Evolutionary conservation across 2,797 vertebrate species (phyloP).

Genomic region (Oophaga sylvatica): DNA sequence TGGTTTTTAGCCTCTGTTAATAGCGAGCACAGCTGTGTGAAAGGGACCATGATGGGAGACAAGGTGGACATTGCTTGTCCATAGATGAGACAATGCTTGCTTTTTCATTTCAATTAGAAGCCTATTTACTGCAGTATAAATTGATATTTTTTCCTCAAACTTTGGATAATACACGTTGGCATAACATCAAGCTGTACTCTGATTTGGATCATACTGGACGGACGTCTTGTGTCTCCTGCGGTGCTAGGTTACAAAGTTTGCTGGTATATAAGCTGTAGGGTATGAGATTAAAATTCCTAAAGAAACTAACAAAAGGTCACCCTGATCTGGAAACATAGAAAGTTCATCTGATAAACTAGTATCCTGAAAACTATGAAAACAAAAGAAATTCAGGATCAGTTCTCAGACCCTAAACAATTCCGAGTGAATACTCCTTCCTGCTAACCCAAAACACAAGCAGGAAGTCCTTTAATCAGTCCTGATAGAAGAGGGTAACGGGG

Average conservation of each 20-base stretch:
- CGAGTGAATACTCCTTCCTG: slow-evolving; percentile 52
- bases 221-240: background rate
- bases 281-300: slow-evolving; percentile 17
- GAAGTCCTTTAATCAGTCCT: slow-evolving; percentile 49
- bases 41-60: background rate
- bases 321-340: slow-evolving; percentile 53
- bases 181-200: background rate
- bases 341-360: slow-evolving; percentile 51
- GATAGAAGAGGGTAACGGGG: background rate
- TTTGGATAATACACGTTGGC: slow-evolving; percentile 6
- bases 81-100: background rate
- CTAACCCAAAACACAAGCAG: slow-evolving; percentile 43
- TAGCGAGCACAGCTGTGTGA: background rate
- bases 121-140: background rate
- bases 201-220: background rate
- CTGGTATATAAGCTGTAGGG: too few species aligned
- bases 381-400: slow-evolving; percentile 37
- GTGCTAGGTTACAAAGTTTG: background rate
- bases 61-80: background rate
- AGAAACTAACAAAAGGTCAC: slow-evolving; percentile 43
- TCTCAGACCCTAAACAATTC: slow-evolving; percentile 52
- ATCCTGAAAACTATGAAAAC: slow-evolving; percentile 49
- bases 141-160: background rate
- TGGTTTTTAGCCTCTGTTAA: background rate
- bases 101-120: background rate